Percentiles rank a stretch among this genome's conserved stretches.
These are phyloP conservation scores for Leucoptera coffeella DNA, from an alignment of 2,888 invertebrate genomes.

Conservation along the genomic window DNA sequence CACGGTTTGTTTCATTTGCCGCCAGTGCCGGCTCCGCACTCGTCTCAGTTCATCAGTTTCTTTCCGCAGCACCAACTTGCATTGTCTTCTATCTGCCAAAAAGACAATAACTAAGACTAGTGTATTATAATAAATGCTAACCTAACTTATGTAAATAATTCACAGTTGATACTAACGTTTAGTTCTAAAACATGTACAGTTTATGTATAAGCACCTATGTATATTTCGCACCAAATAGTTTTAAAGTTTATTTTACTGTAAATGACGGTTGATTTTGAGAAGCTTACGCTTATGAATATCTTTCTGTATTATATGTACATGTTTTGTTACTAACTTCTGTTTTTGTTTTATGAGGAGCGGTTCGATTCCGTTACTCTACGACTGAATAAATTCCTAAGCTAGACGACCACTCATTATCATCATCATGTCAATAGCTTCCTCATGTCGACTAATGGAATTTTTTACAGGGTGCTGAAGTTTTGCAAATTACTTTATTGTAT, in stretches of 20 bases:
- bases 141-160: slow-evolving; percentile 55
- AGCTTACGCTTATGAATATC: slow-evolving; percentile 52
- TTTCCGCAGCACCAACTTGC: slow-evolving; percentile 55
- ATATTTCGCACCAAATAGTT: slow-evolving; percentile 53
- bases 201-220: slow-evolving; percentile 52
- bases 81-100: slow-evolving; percentile 30
- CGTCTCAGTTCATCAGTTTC: slow-evolving; percentile 47
- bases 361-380: slow-evolving; percentile 21
- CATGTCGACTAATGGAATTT: slow-evolving; percentile 47
- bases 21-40: slow-evolving; percentile 48
- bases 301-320: slow-evolving; percentile 48
- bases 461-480: slow-evolving; percentile 46
- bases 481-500: slow-evolving; percentile 1
- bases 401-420: slow-evolving; percentile 38
- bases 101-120: slow-evolving; percentile 39
- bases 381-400: slow-evolving; percentile 13
- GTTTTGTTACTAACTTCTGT: slow-evolving; percentile 52
- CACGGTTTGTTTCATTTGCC: slow-evolving; percentile 69
- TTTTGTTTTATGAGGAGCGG: slow-evolving; percentile 30
- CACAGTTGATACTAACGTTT: slow-evolving; percentile 49
- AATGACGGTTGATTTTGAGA: slow-evolving; percentile 42
- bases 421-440: slow-evolving; percentile 24
- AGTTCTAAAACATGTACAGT: slow-evolving; percentile 58
- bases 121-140: slow-evolving; percentile 36
- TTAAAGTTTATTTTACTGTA: slow-evolving; percentile 43